A percentile compares a stretch with the other conserved stretches of the same genome.
Evolutionary conservation across 2,888 invertebrate species (phyloP).

Genomic region (Apodemia mormo): DNA sequence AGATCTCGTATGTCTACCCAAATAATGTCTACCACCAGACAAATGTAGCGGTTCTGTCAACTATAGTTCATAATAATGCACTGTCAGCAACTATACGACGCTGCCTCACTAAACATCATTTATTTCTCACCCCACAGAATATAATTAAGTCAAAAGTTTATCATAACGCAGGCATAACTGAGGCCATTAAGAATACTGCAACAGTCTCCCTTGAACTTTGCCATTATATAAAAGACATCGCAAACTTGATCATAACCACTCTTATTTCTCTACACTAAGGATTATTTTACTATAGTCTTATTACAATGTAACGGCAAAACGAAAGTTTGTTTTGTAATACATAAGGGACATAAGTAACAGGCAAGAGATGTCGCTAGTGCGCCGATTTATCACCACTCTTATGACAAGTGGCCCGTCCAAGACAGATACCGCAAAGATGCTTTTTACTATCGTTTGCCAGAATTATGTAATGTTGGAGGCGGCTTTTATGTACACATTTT

Average conservation of each 20-base stretch:
- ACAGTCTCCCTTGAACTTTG: conserved; percentile 52
- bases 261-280: conserved; percentile 21
- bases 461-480: conserved; percentile 19
- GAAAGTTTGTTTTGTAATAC: conserved; percentile 44
- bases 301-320: neutral
- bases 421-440: conserved; percentile 62
- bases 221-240: conserved; percentile 3
- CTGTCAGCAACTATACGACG: conserved; percentile 24
- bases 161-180: conserved; percentile 65
- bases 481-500: conserved; percentile 11
- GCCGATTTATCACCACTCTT: conserved; percentile 75
- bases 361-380: conserved; percentile 63
- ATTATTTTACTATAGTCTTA: conserved; percentile 27
- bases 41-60: neutral
- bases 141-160: conserved; percentile 69
- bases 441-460: conserved; percentile 58
- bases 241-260: conserved; percentile 22
- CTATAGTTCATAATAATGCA: neutral
- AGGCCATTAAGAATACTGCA: conserved; percentile 56
- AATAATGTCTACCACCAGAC: too few relatives aligned
- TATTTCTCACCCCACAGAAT: conserved; percentile 45
- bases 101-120: conserved; percentile 42
- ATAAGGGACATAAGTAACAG: conserved; percentile 75
- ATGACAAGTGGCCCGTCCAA: conserved; percentile 76
- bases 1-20: too few relatives aligned